phyloP scores from a whole-genome alignment of 2,888 invertebrate genomes.

The Rutpela maculata region DNA sequence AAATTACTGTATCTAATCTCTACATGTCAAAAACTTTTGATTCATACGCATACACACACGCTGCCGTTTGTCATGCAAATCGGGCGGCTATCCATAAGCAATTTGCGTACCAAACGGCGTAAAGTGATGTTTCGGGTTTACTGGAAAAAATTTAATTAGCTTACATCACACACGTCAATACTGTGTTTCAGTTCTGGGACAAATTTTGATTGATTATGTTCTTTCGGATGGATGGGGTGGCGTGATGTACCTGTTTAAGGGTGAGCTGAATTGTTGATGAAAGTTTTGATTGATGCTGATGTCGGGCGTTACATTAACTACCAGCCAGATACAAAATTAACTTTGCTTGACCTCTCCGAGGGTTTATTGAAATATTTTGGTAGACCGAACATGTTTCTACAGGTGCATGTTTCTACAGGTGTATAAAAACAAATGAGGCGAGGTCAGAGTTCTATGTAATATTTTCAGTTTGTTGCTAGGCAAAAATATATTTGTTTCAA shows the following conservation, averaged over 20 bases:
- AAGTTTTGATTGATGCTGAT: constrained; percentile 12
- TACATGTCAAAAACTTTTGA: constrained; percentile 30
- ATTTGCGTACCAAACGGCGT: constrained; percentile 19
- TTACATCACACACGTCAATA: constrained; percentile 29
- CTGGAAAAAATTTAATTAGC: constrained; percentile 30
- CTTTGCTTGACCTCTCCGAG: neutral
- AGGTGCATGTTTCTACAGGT: too few relatives aligned
- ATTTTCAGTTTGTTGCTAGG: too few relatives aligned
- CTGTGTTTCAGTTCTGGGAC: neutral
- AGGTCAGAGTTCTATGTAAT: too few relatives aligned
- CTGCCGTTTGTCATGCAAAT: constrained; percentile 33
- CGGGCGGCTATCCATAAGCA: neutral
- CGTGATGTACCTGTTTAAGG: constrained; percentile 10
- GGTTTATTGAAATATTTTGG: too few relatives aligned
- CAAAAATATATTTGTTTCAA: too few relatives aligned
- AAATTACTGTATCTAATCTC: constrained; percentile 31
- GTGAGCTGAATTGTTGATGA: constrained; percentile 26
- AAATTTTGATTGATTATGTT: constrained; percentile 32
- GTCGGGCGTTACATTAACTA: neutral
- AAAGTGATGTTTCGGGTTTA: constrained; percentile 28
- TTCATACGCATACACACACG: constrained; percentile 23
- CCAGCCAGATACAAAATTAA: neutral
- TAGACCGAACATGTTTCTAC: too few relatives aligned
- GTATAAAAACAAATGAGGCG: too few relatives aligned
- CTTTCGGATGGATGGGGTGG: neutral